A percentile compares a stretch with the other conserved stretches of the same genome.
These are phyloP conservation scores for Leuciscus idus DNA, from an alignment of 2,113 vertebrate genomes.

Conservation along the genomic window DNA sequence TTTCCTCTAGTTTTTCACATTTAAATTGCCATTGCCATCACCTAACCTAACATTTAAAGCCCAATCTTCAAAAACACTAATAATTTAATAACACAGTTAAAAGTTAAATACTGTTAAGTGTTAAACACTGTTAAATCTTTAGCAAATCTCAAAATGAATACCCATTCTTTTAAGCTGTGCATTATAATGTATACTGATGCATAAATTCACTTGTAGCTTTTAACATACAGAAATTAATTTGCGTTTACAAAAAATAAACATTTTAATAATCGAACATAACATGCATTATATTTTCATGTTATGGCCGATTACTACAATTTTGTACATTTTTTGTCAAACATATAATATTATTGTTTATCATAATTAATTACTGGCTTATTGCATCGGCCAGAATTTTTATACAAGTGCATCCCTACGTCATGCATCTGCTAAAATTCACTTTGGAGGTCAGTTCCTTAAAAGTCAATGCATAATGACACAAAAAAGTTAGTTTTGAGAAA, in stretches of 20 bases:
- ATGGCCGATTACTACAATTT: not conserved
- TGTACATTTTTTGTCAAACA: too few species aligned
- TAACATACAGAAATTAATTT: not conserved
- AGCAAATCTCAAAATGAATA: not conserved
- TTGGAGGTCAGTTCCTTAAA: not conserved
- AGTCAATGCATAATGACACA: not conserved
- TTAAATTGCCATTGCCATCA: not conserved
- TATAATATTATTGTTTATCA: not conserved
- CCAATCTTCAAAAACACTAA: not conserved
- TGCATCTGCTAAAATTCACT: not conserved
- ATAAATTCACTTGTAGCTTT: not conserved
- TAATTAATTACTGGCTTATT: not conserved
- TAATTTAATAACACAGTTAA: too few species aligned
- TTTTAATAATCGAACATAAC: too few species aligned
- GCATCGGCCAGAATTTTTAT: not conserved
- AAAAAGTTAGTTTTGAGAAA: not conserved
- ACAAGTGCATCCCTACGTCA: not conserved
- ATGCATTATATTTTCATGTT: not conserved
- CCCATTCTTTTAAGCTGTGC: not conserved
- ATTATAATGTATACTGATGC: not conserved
- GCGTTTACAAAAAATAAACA: not conserved
- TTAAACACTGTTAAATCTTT: not conserved
- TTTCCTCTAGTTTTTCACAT: too few species aligned
- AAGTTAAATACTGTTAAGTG: too few species aligned
- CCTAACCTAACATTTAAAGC: not conserved